phyloP scores from a whole-genome alignment of 2,797 vertebrate species.

The Anas acuta region DNA sequence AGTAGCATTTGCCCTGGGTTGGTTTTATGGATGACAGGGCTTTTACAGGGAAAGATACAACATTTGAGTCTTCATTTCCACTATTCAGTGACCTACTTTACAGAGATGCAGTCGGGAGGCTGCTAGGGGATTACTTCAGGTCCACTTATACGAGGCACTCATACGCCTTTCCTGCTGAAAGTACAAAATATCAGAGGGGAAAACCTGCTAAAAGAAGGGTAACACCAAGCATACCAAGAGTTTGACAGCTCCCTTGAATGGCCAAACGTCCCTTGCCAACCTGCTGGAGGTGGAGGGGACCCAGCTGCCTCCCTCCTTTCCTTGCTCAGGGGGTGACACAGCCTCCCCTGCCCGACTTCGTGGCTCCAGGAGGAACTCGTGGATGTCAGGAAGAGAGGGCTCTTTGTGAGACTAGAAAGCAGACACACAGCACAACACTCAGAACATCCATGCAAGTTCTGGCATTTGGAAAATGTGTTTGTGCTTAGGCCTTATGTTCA shows the following conservation, averaged over 20 bases:
- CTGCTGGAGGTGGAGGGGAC: neutral
- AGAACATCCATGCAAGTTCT: neutral
- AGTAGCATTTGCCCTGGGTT: neutral
- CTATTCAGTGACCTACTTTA: neutral
- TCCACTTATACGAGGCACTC: neutral
- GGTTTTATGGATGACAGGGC: neutral
- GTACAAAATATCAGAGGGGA: neutral
- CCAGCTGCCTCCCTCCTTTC: neutral
- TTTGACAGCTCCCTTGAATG: neutral
- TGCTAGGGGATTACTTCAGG: slow-evolving; percentile 23
- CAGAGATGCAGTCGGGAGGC: neutral
- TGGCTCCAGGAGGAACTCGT: neutral
- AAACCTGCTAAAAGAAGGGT: neutral
- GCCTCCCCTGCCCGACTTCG: neutral
- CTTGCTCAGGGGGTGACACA: neutral
- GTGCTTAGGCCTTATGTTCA: slow-evolving; percentile 23
- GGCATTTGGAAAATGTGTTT: neutral
- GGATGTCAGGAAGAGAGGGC: neutral
- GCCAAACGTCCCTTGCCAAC: accelerated
- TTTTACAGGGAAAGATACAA: neutral
- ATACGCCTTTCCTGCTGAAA: neutral
- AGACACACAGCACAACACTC: neutral
- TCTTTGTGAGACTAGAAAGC: neutral
- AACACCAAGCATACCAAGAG: neutral
- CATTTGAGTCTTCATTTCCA: neutral